Evolutionary conservation across 2,797 vertebrate species (phyloP).

Genomic region (Platalea minor): DNA sequence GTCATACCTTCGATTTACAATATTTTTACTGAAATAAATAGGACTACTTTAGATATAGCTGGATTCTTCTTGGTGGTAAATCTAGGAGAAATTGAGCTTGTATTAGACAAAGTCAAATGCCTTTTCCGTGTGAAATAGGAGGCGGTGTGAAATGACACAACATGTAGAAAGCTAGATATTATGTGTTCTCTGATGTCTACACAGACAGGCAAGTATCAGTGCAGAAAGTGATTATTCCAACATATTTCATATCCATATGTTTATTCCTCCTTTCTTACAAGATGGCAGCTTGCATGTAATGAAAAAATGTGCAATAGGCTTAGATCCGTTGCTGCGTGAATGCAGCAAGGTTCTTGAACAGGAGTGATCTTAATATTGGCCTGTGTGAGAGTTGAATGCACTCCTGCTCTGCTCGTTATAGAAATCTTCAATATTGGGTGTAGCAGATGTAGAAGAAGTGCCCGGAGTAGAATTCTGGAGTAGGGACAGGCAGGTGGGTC

Average conservation of each 20-base stretch:
- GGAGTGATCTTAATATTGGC: background rate
- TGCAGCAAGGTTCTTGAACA: background rate
- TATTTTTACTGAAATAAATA: background rate
- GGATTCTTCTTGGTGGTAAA: constrained; percentile 5
- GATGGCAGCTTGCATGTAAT: constrained; percentile 54
- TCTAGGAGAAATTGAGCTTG: background rate
- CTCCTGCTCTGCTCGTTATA: background rate
- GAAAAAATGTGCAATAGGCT: constrained; percentile 30
- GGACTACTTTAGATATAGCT: background rate
- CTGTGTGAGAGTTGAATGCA: background rate
- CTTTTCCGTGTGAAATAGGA: constrained; percentile 42
- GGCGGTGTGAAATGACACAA: constrained; percentile 61
- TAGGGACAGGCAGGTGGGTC: background rate
- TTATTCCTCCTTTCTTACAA: constrained; percentile 58
- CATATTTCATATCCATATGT: constrained; percentile 66
- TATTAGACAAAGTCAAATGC: constrained; percentile 60
- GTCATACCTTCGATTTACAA: background rate
- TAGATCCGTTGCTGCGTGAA: background rate
- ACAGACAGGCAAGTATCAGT: constrained; percentile 53
- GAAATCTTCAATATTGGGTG: background rate
- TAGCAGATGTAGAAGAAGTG: background rate
- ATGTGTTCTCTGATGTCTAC: constrained; percentile 63
- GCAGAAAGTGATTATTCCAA: constrained; percentile 64
- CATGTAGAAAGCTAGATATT: constrained; percentile 43
- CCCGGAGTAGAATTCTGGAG: background rate